These are phyloP conservation scores for Oceanodroma tethys DNA, from an alignment of 2,113 vertebrate genomes.

Conservation along the genomic window DNA sequence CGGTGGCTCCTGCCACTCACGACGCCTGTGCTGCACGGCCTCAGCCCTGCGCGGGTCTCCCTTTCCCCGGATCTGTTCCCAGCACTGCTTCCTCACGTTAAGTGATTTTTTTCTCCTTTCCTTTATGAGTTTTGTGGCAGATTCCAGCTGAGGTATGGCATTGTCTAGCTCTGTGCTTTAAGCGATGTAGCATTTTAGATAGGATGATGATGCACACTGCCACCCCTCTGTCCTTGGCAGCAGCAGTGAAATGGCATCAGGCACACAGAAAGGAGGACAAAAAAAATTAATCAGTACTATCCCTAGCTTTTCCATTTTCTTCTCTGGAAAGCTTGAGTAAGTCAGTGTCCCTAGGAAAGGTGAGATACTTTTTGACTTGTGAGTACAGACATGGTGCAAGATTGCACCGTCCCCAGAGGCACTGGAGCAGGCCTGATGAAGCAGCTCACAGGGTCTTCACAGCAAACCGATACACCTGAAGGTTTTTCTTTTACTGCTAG, in stretches of 20 bases:
- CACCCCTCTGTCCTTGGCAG: neutral
- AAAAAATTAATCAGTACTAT: neutral
- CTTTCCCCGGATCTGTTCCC: neutral
- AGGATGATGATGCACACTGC: neutral
- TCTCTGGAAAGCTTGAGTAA: neutral
- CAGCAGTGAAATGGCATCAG: neutral
- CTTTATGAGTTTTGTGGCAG: neutral
- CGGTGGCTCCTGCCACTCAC: rapidly evolving
- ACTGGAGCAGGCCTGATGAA: too few species aligned
- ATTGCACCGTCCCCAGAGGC: rapidly evolving
- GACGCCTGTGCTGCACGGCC: rapidly evolving
- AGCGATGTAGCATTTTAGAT: rapidly evolving
- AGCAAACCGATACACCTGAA: rapidly evolving
- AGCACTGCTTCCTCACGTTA: neutral
- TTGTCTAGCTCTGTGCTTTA: neutral
- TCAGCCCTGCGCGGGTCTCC: rapidly evolving
- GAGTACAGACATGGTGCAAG: neutral
- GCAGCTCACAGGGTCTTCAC: neutral
- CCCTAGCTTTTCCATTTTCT: neutral
- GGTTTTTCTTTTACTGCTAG: neutral
- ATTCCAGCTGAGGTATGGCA: neutral
- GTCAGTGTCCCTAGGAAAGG: neutral
- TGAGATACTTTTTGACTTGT: neutral
- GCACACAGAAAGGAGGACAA: too few species aligned
- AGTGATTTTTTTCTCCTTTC: neutral